Base-by-base conservation (phyloP, 1,140 invertebrate species). In the Cydia amplana region DNA sequence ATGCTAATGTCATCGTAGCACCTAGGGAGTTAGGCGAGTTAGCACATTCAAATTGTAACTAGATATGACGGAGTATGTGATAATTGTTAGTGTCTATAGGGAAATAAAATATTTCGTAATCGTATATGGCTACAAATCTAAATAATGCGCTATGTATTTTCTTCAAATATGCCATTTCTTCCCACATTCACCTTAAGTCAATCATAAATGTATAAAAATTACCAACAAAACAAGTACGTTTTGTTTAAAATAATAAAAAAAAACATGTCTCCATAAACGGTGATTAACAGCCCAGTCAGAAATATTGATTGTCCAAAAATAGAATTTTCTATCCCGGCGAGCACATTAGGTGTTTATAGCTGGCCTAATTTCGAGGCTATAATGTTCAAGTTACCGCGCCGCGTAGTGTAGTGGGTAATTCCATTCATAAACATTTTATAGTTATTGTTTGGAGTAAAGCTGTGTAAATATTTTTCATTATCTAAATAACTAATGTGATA, bases 61-160 rank as follows among this genome's bases (percentile, higher is more conserved):
- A 40, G 20, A 20, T 70, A 70, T 43, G 65, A 70, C 65, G 65
- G n/a, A 36, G 65, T 10, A 40, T 70, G 65, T 70, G 65, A 40
- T 36, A 70, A 70, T 43, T 36, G 14, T 40, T 70, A 36, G 7
- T 18, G 20, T 18, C 25, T 18, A 70, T 4, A 70, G 4, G n/a
- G 7, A 36, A 70, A 60, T 20, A 23, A 60, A 55, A 60, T 23
- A 23, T 60, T 23, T 60, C 55, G 55, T 60, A 55, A 49, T 49
- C 16, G 46, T 18, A 18, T 51, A 18, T 18, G 49, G 12, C n/a
- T 18, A 23, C 20, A 60, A 60, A 60, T 60, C 4, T n/a, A n/a
- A n/a, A 46, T 0, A 14, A 46, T 46, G 55, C 10, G n/a, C 18
- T 3, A 60, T n/a, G n/a, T 18, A 18, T 55, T 18, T n/a, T n/a